Base-by-base conservation (phyloP, 2,888 invertebrate species). In the Stratiomys singularior region DNA sequence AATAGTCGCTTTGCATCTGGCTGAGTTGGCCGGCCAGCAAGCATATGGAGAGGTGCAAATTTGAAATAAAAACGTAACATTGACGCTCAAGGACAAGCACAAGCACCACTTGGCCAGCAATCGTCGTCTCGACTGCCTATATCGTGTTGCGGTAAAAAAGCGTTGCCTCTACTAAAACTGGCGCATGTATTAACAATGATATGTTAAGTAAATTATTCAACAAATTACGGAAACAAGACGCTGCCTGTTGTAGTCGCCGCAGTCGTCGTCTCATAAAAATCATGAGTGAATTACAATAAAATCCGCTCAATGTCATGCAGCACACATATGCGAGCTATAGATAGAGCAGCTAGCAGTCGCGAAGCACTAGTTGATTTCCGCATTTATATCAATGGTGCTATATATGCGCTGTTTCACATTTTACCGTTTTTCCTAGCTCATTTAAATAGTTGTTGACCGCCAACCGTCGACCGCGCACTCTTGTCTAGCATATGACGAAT, bases 361-460 rank as follows among this genome's bases (percentile, higher is more conserved):
- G 13, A 37, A 58, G 27, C 21, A 25, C 58, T 64, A 27, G 37
- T 5, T 69, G 77, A 78, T 79, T 79, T 79, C 79, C 79, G 76
- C 71, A 74, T 79, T 78, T 67, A 25, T 79, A 60, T 74, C 30
- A 30, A 13, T 60, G 37, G 7, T 7, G 9, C 11, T 5, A 60
- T n/a, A n/a, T 66, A 18, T 66, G 27, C 23, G 69, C 63, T 79
- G 72, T 77, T 76, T 79, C 76, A 74, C 78, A 79, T 79, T 76
- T 79, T 79, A 79, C 79, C 78, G 79, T 79, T 78, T 76, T 77
- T 52, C 47, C 44, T 44, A 47, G 56, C 46, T 60, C 25, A 79
- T 79, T 78, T 79, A 76, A 79, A 79, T 79, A 78, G 78, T 77
- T 79, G 79, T 71, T 79, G 78, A 78, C 78, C 78, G 76, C 47